Conservation (phyloP, 2,797 vertebrate species). For the Sebastes reedi region DNA sequence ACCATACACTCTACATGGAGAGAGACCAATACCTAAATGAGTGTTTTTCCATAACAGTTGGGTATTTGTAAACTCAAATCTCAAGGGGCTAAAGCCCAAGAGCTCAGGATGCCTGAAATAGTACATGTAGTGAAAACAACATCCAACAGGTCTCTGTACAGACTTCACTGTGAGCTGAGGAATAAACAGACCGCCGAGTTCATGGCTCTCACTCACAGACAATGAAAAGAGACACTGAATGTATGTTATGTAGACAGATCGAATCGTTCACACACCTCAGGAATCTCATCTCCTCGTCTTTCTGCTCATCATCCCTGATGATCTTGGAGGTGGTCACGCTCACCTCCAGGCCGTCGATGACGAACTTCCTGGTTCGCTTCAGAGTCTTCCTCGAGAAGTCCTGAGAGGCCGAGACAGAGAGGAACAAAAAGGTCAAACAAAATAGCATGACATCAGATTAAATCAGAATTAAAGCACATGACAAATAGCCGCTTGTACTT, state of each 20-base stretch:
- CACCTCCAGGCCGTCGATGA: slow-evolving; percentile 94
- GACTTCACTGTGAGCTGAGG: not conserved
- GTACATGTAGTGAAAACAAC: slow-evolving; percentile 18
- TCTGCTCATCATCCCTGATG: slow-evolving; percentile 96
- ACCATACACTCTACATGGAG: not conserved
- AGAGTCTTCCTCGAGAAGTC: slow-evolving; percentile 90
- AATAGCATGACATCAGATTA: not conserved
- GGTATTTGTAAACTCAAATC: slow-evolving; percentile 19
- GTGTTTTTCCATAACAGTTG: slow-evolving; percentile 34
- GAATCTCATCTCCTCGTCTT: slow-evolving; percentile 97
- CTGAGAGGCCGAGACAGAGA: slow-evolving; percentile 68
- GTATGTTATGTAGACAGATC: not conserved
- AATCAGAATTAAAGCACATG: not conserved
- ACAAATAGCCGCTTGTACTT: not conserved
- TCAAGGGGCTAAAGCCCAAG: slow-evolving; percentile 1
- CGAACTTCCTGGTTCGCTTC: slow-evolving; percentile 92
- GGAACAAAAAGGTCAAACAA: not conserved
- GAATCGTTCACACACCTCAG: slow-evolving; percentile 84
- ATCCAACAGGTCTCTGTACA: slow-evolving; percentile 10
- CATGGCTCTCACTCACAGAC: not conserved
- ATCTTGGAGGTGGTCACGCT: slow-evolving; percentile 98
- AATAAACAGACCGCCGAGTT: not conserved
- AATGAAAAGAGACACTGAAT: not conserved
- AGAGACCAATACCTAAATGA: not conserved
- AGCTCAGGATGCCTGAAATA: slow-evolving; percentile 43